These are phyloP conservation scores for Rattus norvegicus DNA, from an alignment of 2,113 vertebrate species.

Conservation along the genomic window GRCr8 NC_086020.1:117831001-117831500, in stretches of 20 bases:
- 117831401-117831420: background rate
- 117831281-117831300: background rate
- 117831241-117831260: slow-evolving; percentile 27
- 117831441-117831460: background rate
- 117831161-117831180: slow-evolving; percentile 49
- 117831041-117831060: slow-evolving; percentile 53
- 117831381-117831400: slow-evolving; percentile 11
- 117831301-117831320: background rate
- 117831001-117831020: slow-evolving; percentile 10
- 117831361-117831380: background rate
- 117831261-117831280: slow-evolving; percentile 48
- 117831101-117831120: slow-evolving; percentile 68
- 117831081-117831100: slow-evolving; percentile 68
- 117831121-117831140: slow-evolving; percentile 44
- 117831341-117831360: background rate
- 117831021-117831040: slow-evolving; percentile 55
- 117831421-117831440: background rate
- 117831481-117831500: background rate
- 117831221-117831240: background rate
- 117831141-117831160: slow-evolving; percentile 6
- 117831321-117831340: background rate
- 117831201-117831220: slow-evolving; percentile 60
- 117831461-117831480: background rate
- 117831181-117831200: slow-evolving; percentile 58
- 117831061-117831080: slow-evolving; percentile 62